Evolutionary conservation across 2,113 vertebrate genomes (phyloP).

Genomic region (Hirundichthys speculiger): DNA sequence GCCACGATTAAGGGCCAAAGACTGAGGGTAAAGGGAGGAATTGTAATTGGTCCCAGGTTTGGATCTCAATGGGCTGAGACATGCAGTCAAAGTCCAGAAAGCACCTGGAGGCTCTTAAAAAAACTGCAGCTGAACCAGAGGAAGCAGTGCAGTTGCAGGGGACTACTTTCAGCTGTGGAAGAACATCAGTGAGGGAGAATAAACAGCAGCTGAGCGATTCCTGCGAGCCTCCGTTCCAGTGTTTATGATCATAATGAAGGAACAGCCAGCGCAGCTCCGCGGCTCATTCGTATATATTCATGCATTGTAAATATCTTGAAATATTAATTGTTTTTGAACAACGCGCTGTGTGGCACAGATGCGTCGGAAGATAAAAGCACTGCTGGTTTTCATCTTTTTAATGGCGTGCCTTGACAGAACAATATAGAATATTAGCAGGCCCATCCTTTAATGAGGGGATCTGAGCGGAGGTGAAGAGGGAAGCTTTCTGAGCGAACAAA

Average conservation of each 20-base stretch:
- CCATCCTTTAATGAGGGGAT: constrained; percentile 19
- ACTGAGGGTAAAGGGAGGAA: too few species aligned
- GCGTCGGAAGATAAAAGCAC: constrained; percentile 12
- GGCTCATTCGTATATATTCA: constrained; percentile 8
- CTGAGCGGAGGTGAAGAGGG: constrained; percentile 28
- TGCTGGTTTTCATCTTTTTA: constrained; percentile 20
- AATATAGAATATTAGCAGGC: constrained; percentile 9
- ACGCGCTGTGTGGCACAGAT: constrained; percentile 11
- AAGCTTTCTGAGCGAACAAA: constrained; percentile 13
- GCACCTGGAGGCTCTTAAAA: too few species aligned
- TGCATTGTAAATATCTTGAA: constrained; percentile 19
- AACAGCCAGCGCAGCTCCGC: neutral
- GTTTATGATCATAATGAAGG: constrained; percentile 3
- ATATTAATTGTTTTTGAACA: constrained; percentile 23
- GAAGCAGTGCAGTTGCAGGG: too few species aligned
- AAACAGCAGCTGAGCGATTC: too few species aligned
- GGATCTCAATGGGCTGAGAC: too few species aligned
- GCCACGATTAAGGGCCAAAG: too few species aligned
- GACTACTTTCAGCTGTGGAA: too few species aligned
- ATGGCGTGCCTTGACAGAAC: constrained; percentile 10
- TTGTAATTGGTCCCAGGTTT: too few species aligned
- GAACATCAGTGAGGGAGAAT: too few species aligned
- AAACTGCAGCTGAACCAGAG: too few species aligned
- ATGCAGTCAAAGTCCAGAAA: too few species aligned
- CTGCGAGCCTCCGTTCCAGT: too few species aligned